Conservation (phyloP, 2,113 vertebrate species). For the Etia nguti region DNA sequence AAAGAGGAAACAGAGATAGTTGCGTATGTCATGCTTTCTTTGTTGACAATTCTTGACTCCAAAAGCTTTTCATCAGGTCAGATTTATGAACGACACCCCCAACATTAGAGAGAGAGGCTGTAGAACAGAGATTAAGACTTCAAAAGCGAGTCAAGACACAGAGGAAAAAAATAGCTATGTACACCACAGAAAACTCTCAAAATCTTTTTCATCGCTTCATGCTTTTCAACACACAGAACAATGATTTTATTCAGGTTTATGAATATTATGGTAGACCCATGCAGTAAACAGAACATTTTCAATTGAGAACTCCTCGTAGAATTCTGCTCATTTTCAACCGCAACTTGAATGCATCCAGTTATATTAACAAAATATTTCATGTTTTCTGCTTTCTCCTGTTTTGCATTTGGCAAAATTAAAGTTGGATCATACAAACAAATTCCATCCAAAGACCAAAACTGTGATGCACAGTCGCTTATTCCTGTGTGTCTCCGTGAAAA, state of each 20-base stretch:
- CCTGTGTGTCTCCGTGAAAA: background rate
- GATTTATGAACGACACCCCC: slow-evolving; percentile 37
- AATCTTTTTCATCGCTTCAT: background rate
- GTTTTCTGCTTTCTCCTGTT: background rate
- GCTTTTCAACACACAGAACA: background rate
- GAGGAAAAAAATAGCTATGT: background rate
- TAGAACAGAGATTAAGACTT: slow-evolving; percentile 45
- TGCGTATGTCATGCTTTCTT: slow-evolving; percentile 14
- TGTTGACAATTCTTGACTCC: slow-evolving; percentile 47
- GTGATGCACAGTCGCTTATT: background rate
- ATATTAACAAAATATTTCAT: background rate
- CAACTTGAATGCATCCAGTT: background rate
- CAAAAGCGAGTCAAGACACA: slow-evolving; percentile 1
- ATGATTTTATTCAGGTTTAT: background rate
- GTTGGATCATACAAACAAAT: background rate
- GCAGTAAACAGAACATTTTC: background rate
- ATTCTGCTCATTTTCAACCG: background rate
- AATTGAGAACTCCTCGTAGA: background rate
- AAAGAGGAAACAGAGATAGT: slow-evolving; percentile 39
- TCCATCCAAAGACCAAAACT: background rate
- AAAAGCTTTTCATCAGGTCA: slow-evolving; percentile 54
- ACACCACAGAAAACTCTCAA: background rate
- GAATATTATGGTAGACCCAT: background rate
- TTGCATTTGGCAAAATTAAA: background rate
- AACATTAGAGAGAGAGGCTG: slow-evolving; percentile 24